Base-by-base conservation (phyloP, 1,140 invertebrate species). In the Drosophila pandora region DNA sequence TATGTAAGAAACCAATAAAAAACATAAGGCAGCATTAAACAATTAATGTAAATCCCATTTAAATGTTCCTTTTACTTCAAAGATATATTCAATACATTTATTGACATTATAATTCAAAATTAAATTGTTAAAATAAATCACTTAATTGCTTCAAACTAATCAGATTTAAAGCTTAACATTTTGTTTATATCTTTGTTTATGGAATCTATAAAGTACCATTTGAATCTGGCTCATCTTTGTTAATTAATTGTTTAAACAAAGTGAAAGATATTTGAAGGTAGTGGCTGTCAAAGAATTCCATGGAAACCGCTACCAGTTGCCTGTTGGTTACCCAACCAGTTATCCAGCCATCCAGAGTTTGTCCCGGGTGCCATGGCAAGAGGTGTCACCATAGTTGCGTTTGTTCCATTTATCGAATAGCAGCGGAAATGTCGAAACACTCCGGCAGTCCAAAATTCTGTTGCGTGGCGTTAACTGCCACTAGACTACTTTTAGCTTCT, bases 371-470 rank as follows among this genome's bases (percentile, higher is more conserved):
- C 79, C 82, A 87, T 87, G 81, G 64, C 57, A 41, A 78, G 54
- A 39, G n/a, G 61, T 74, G 83, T 82, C 83, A 41, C 79, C 82
- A 85, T 84, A 64, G 82, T 34, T 39, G 53, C 85, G 82, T 72
- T 85, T 85, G 82, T 85, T 85, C 82, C 78, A 85, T 85, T 85
- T 85, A 85, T 82, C 65, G 82, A 81, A 72, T 39, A 70, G 64
- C 53, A 63, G 64, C 48, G 56, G 60, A 79, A 83, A 83, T 83
- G 75, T 83, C 76, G 80, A 45, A 79, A 39, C 76, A 72, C 48
- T 68, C 37, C 9, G 21, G 3, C 48, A 79, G 45, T 56, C 67
- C 49, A 57, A 45, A 68, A 64, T 56, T 47, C 57, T 45, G 48
- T 41, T 59, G 58, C 61, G 30, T 63, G 78, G 73, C 54, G 74